Base-by-base conservation (phyloP, 2,888 invertebrate species). In the Branchellion lobata region DNA sequence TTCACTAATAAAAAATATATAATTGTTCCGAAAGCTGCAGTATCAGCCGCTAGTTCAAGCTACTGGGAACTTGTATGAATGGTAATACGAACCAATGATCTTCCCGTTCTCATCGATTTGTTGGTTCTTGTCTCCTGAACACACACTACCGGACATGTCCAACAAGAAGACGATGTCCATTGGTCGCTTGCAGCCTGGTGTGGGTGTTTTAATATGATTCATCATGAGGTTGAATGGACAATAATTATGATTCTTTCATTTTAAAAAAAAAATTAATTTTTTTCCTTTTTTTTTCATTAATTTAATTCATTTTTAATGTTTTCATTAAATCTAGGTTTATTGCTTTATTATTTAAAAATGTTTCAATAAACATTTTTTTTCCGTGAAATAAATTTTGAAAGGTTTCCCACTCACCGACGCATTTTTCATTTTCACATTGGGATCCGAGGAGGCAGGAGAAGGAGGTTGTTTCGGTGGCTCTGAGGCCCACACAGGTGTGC, bases 111-210 rank as follows among this genome's bases (percentile, higher is more conserved):
- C 40, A 14, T 27, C 73, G 36, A 11, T 5, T 34, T 24, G 2
- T 27, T 3, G 27, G 40, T 47, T 73, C 21, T 34, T 47, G 47
- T 73, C 73, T 2, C 21, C 21, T 2, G 21, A n/a, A 24, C 73
- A 73, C 11, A 81, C 80, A 51, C 81, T 81, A 24, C 82, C 82
- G 1, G 83, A 83, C 24, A 81, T 65, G 78, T 83, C 83, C 31
- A 83, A 76, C 27, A 83, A 51, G 34, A 83, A 75, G 40, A 82
- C 79, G 40, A 83, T 51, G 78, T 83, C 83, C 69, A 82, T n/a
- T 14, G 78, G 79, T 2, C 79, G 65, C 31, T 83, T 21, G 72
- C 83, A 83, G 18, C 74, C 83, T 83, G 79, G 8, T 24, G 11
- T 27, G 8, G 11, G 33, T 1, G 11, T 53, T 18, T 18, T 53